Evolutionary conservation across 2,888 invertebrate species (phyloP).

Genomic region (Lasius fuliginosus): DNA sequence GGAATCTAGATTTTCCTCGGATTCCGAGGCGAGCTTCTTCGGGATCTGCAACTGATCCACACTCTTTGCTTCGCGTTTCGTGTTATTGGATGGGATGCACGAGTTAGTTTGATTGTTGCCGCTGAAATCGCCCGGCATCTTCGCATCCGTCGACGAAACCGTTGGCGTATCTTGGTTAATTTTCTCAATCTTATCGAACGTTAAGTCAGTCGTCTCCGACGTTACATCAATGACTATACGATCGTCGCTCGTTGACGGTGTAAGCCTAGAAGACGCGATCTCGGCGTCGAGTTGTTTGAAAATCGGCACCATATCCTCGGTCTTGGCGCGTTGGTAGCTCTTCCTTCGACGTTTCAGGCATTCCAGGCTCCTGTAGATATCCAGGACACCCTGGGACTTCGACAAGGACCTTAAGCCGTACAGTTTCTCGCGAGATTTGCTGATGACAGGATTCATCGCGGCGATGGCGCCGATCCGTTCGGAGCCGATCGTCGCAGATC

Average conservation of each 20-base stretch:
- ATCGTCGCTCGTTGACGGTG: conserved; percentile 38
- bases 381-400: conserved; percentile 87
- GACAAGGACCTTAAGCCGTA: conserved; percentile 86
- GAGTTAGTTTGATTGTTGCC: neutral
- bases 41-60: conserved; percentile 36
- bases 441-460: conserved; percentile 81
- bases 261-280: conserved; percentile 70
- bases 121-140: neutral
- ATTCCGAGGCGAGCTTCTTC: conserved; percentile 74
- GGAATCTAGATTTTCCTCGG: conserved; percentile 83
- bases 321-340: conserved; percentile 80
- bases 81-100: neutral
- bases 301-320: conserved; percentile 81
- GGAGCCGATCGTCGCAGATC: conserved; percentile 53
- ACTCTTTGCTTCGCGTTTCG: neutral
- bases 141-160: neutral
- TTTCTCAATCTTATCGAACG: neutral
- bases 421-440: conserved; percentile 86
- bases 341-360: conserved; percentile 79
- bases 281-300: conserved; percentile 79
- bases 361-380: conserved; percentile 85
- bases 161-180: neutral
- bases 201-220: neutral
- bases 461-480: conserved; percentile 65
- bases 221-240: conserved; percentile 5